Evolutionary conservation across 2,888 invertebrate species (phyloP).

Genomic region (Tetheella fluctuosa): DNA sequence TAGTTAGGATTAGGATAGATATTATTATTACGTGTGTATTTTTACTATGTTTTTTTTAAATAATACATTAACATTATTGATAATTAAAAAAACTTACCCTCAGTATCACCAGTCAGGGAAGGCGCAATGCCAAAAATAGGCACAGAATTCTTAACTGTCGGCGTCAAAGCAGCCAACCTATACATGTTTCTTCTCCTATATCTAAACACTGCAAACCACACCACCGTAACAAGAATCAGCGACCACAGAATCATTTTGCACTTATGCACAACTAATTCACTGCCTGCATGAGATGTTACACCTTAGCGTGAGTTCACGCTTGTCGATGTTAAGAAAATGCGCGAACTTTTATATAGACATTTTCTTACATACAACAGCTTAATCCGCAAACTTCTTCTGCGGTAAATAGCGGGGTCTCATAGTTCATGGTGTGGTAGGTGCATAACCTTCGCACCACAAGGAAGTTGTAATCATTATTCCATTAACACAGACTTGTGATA

Average conservation of each 20-base stretch:
- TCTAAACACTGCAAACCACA: constrained; percentile 52
- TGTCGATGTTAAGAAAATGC: constrained; percentile 20
- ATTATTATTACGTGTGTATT: too few relatives aligned
- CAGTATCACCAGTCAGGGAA: constrained; percentile 52
- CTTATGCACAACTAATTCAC: constrained; percentile 17
- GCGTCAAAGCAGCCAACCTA: constrained; percentile 52
- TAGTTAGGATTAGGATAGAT: too few relatives aligned
- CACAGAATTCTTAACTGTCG: constrained; percentile 36
- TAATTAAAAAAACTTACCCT: constrained; percentile 57
- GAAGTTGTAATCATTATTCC: constrained; percentile 35
- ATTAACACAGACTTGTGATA: constrained; percentile 12
- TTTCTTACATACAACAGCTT: constrained; percentile 34
- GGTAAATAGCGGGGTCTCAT: constrained; percentile 40
- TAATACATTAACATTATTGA: too few relatives aligned
- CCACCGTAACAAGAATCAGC: constrained; percentile 40
- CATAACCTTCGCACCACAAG: constrained; percentile 44
- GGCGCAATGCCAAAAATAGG: constrained; percentile 64
- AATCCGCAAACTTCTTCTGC: constrained; percentile 43
- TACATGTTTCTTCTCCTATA: constrained; percentile 60
- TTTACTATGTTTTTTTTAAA: too few relatives aligned
- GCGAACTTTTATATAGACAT: constrained; percentile 25
- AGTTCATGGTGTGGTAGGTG: constrained; percentile 49
- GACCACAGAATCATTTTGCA: constrained; percentile 54
- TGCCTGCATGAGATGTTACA: constrained; percentile 14
- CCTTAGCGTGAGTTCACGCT: constrained; percentile 13